These are phyloP conservation scores for Microctonus aethiopoides DNA, from an alignment of 2,888 invertebrate genomes.

Conservation along the genomic window DNA sequence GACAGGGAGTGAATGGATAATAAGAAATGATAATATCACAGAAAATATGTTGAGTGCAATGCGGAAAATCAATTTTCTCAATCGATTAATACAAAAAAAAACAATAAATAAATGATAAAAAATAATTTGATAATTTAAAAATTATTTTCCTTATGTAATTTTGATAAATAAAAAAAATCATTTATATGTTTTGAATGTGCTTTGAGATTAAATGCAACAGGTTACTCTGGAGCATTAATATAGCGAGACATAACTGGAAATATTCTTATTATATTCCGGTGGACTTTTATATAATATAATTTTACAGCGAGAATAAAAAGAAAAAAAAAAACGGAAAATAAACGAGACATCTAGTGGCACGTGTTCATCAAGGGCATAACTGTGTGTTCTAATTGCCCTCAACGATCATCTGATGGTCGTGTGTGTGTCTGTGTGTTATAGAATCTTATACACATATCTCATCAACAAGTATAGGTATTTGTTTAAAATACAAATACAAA, in stretches of 20 bases:
- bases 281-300: constrained; percentile 24
- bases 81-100: background rate
- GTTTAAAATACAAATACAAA: too few species aligned
- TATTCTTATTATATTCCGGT: constrained; percentile 25
- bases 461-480: background rate
- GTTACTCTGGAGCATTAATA: background rate
- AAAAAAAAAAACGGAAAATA: constrained; percentile 1
- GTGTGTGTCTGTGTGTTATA: too few species aligned
- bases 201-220: background rate
- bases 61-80: background rate
- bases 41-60: background rate
- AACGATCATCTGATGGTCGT: too few species aligned
- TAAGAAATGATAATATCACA: background rate
- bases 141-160: too few species aligned
- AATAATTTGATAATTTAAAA: background rate
- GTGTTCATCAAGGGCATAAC: background rate
- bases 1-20: too few species aligned
- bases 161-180: too few species aligned
- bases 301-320: background rate
- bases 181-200: background rate
- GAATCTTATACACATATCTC: background rate
- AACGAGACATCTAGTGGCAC: background rate
- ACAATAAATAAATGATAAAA: background rate
- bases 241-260: background rate
- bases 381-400: background rate